Base-by-base conservation (phyloP, 2,888 invertebrate genomes). In the Eupithecia tripunctaria region DNA sequence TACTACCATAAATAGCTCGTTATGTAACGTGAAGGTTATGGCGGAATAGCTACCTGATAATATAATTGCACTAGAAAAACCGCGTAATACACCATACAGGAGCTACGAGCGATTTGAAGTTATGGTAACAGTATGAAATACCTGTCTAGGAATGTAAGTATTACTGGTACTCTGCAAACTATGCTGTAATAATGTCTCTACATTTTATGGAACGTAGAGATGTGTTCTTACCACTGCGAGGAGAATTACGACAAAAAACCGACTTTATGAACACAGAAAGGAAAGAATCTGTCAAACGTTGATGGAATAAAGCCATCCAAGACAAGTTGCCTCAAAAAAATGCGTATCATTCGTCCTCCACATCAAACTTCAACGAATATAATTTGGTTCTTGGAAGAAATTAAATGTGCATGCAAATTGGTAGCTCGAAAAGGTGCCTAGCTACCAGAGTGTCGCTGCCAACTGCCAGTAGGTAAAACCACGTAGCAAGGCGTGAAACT, bases 401-500 rank as follows among this genome's bases (percentile, higher is more conserved):
- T 80, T 78, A 71, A 82, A 81, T 82, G 82, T 81, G 76, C 82
- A 82, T 81, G 79, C 64, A 41, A 64, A 64, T 64, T 25, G 32
- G 21, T 64, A 38, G 41, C 74, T 71, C 74, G 82, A 81, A 81
- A 81, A 78, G 81, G 80, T 56, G 56, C 25, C 51, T 51, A 12
- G 51, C 65, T 71, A 64, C 36, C 66, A 75, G 18, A 56, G 72
- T 68, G 78, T 77, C 47, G 21, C 21, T 51, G 47, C 47, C 47
- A 51, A 51, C 76, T 80, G 80, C 76, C 79, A 79, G 80, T 80
- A 74, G 80, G 80, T 80, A 74, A 2, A 29, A 18, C 70, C 78
- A 77, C 72, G 78, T 76, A 73, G 72, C 67, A 73, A 79, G 68
- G 85, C 88, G 88, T 89, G 88, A 85, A 81, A 86, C 84, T 81